Evolutionary conservation across 2,888 invertebrate genomes (phyloP).

Genomic region (Caenorhabditis imperialis): DNA sequence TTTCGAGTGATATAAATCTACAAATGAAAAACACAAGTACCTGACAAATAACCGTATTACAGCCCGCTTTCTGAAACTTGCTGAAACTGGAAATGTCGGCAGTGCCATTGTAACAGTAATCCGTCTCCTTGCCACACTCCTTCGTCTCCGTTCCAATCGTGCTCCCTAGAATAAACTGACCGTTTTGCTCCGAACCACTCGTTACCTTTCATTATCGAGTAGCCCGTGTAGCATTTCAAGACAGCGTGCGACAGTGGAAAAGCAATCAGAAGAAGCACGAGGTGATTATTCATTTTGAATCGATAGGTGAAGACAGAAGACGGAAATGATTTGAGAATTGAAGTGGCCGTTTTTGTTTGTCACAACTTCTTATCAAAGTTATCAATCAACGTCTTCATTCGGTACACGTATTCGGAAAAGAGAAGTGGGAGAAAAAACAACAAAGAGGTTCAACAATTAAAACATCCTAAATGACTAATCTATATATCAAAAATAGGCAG

Average conservation of each 20-base stretch:
- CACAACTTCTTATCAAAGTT: no score
- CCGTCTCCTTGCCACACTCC: conserved; percentile 58
- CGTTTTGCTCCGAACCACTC: background rate
- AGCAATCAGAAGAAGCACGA: conserved; percentile 8
- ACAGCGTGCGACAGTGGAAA: conserved; percentile 9
- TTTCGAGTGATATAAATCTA: no score
- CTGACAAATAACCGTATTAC: conserved; percentile 57
- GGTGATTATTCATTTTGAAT: conserved; percentile 13
- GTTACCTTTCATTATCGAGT: conserved; percentile 63
- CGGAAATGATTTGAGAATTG: no score
- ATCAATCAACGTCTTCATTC: no score
- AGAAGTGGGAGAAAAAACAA: no score
- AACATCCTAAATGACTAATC: no score
- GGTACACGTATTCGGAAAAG: no score
- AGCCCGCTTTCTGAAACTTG: conserved; percentile 62
- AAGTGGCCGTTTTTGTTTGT: no score
- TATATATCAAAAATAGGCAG: background rate
- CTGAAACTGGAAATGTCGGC: conserved; percentile 53
- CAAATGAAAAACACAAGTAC: conserved; percentile 5
- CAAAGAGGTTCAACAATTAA: no score
- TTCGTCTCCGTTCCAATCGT: conserved; percentile 62
- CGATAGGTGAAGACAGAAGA: background rate
- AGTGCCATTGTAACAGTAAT: conserved; percentile 62
- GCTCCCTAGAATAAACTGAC: conserved; percentile 24
- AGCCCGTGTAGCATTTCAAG: conserved; percentile 60